phyloP scores from a whole-genome alignment of 92 coral and sea anemone genomes.

The Metridium senile region DNA sequence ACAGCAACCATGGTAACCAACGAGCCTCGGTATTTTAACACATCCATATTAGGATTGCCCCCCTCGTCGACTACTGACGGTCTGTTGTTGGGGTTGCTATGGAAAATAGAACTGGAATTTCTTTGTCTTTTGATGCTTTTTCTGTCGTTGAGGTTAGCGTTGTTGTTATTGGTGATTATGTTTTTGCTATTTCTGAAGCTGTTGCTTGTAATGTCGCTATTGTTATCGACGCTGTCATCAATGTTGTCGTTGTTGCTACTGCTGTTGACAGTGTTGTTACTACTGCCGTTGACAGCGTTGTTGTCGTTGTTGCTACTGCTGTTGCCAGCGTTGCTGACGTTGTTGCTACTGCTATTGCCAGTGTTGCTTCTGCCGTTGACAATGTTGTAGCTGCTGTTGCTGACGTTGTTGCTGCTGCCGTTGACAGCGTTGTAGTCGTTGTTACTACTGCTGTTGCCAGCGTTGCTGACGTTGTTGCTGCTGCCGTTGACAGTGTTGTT shows the following conservation, averaged over 20 bases:
- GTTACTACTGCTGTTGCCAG: not conserved
- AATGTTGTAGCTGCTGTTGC: slow-evolving; percentile 18
- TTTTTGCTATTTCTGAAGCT: not conserved
- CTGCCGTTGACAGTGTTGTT: not conserved
- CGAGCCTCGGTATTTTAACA: not conserved
- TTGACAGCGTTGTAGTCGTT: not conserved
- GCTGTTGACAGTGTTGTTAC: not conserved
- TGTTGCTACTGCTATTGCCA: slow-evolving; percentile 15
- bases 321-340: slow-evolving; percentile 9
- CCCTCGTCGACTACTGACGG: not conserved
- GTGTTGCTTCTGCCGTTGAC: not conserved
- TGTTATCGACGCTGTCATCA: not conserved
- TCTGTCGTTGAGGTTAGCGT: not conserved
- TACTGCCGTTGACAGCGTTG: not conserved
- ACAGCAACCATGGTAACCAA: slow-evolving; percentile 1
- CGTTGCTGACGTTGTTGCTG: slow-evolving; percentile 18
- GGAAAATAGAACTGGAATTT: not conserved
- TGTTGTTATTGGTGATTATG: not conserved
- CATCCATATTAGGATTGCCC: not conserved
- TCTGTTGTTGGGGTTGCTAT: not conserved
- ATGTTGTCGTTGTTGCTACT: not conserved
- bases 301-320: not conserved
- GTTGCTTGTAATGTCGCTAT: not conserved
- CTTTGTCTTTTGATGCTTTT: not conserved
- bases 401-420: not conserved